Base-by-base conservation (phyloP, 2,888 invertebrate genomes). In the Caradrina clavipalpis region DNA sequence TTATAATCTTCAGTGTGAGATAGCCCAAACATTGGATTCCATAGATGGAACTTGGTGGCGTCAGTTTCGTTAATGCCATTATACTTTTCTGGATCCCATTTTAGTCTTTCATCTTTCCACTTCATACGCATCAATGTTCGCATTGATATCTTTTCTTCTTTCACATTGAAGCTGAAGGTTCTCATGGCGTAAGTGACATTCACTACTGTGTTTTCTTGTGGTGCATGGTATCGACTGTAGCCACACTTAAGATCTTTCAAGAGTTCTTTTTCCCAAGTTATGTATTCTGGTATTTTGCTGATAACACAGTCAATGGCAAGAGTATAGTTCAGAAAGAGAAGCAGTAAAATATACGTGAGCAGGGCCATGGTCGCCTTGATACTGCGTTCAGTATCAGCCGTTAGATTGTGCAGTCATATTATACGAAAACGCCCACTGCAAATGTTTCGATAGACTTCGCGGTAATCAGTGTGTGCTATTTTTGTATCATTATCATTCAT, bases 61-160 rank as follows among this genome's bases (percentile, higher is more conserved):
- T 64, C 26, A 0, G 64, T 68, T 1, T 74, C 42, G 0, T 80
- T 60, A 0, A 91, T 31, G 0, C 85, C 88, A n/a, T 78, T 76
- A 59, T 86, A 85, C 31, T 86, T 80, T 11, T 62, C 67, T 0
- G 84, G 83, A 21, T 90, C 78, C 91, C 91, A 91, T 57, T 73
- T 74, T 0, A 90, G 68, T 42, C 88, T 83, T 0, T 79, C 60
- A 15, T 91, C 89, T 0, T 19, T 53, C 89, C 89, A 91, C 0
- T 21, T 2, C 0, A 86, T 4, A 0, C 26, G n/a, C 10, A 82
- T 63, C 84, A 77, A 81, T 0, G 69, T 81, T 21, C 76, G 61
- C 0, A 87, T 70, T 0, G 65, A 55, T n/a, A 93, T 88, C 0
- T 73, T 31, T 39, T 87, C 83, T 15, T 86, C 76, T 2, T 81